These are phyloP conservation scores for Ciconia stormi DNA, from an alignment of 2,113 vertebrate species.

Conservation along the genomic window DNA sequence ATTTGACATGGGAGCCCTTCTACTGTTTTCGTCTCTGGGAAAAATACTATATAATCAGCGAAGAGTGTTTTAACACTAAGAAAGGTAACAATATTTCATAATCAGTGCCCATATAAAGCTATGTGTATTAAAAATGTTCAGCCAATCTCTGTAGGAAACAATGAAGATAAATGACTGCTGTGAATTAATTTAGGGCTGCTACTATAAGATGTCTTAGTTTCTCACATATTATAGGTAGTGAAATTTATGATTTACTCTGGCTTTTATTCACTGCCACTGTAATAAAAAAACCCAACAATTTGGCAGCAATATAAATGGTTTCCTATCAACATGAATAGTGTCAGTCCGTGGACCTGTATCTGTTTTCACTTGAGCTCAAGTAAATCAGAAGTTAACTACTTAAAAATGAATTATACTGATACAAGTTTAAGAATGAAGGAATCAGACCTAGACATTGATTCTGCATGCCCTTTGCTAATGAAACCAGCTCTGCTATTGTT, in stretches of 20 bases:
- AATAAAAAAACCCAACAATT: background rate
- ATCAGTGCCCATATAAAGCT: background rate
- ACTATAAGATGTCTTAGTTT: background rate
- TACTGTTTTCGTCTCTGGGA: background rate
- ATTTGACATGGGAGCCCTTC: background rate
- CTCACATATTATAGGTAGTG: background rate
- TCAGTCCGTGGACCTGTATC: background rate
- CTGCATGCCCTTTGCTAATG: background rate
- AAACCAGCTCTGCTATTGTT: slow-evolving; percentile 17
- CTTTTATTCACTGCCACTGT: slow-evolving; percentile 38
- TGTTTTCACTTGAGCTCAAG: background rate
- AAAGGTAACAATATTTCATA: background rate
- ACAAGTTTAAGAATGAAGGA: background rate
- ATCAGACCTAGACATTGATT: background rate
- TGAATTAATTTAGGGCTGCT: slow-evolving; percentile 7
- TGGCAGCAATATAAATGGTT: slow-evolving; percentile 12
- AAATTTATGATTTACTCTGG: slow-evolving; percentile 30
- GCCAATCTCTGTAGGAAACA: slow-evolving; percentile 18
- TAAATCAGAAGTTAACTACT: slow-evolving; percentile 43
- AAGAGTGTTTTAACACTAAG: background rate
- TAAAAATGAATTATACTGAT: background rate
- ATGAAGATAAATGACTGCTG: slow-evolving; percentile 4
- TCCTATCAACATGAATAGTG: slow-evolving; percentile 11
- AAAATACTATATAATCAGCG: background rate
- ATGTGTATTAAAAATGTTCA: background rate